These are phyloP conservation scores for Festucalex cinctus DNA, from an alignment of 2,113 vertebrate species.

Conservation along the genomic window DNA sequence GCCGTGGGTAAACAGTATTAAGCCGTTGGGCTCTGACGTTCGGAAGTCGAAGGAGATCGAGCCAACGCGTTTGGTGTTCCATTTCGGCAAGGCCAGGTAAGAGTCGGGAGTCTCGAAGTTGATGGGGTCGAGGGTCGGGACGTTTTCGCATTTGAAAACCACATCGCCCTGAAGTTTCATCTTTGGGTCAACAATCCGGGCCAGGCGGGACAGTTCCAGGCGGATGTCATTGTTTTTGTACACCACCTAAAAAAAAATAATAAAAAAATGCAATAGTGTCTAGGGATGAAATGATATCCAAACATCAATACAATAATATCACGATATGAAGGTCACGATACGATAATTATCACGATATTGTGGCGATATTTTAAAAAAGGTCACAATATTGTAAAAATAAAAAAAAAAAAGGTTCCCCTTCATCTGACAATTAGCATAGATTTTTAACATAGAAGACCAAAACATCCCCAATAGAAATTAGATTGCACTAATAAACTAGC, in stretches of 20 bases:
- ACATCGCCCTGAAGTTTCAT: conserved; percentile 98
- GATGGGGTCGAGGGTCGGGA: conserved; percentile 93
- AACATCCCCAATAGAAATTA: too few relatives aligned
- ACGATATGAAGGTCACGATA: too few relatives aligned
- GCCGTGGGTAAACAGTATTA: conserved; percentile 95
- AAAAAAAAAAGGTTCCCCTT: too few relatives aligned
- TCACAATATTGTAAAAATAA: too few relatives aligned
- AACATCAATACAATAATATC: too few relatives aligned
- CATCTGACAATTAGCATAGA: too few relatives aligned
- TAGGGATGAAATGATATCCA: too few relatives aligned
- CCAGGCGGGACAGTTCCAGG: conserved; percentile 92
- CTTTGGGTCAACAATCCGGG: conserved; percentile 92
- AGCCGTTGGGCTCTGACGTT: conserved; percentile 91
- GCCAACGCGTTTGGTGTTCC: conserved; percentile 97
- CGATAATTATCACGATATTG: too few relatives aligned
- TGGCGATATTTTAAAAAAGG: too few relatives aligned
- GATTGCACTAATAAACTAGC: too few relatives aligned
- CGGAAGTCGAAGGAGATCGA: conserved; percentile 97
- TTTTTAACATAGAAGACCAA: too few relatives aligned
- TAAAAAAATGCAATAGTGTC: too few relatives aligned
- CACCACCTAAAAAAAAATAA: conserved; percentile 82
- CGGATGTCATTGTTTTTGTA: conserved; percentile 99
- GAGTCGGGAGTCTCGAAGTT: conserved; percentile 94
- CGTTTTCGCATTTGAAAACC: conserved; percentile 93
- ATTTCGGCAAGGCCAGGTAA: conserved; percentile 90